A percentile compares a stretch with the other conserved stretches of the same genome.
Evolutionary conservation across 1,140 invertebrate species (phyloP).

Genomic region (Trichonephila inaurata): DNA sequence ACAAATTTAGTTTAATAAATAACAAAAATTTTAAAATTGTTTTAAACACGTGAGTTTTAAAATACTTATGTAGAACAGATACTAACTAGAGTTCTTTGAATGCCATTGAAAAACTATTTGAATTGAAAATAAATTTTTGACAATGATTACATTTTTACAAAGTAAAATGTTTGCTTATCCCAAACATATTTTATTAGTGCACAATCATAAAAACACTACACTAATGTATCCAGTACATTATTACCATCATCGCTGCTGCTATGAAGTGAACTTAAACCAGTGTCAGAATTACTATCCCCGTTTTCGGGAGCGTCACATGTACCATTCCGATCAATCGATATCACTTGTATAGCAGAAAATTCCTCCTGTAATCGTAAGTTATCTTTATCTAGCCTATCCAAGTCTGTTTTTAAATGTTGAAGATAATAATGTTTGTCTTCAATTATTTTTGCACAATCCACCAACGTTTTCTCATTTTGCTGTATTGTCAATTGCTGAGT

Average conservation of each 20-base stretch:
- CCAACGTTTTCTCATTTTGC: conserved; percentile 84
- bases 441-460: conserved; percentile 85
- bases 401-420: conserved; percentile 85
- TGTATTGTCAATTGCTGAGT: conserved; percentile 85
- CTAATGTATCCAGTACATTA: conserved; percentile 82
- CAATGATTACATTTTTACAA: no score
- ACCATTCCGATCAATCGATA: conserved; percentile 35
- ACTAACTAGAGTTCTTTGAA: no score
- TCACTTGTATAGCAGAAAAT: conserved; percentile 71
- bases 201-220: conserved; percentile 77
- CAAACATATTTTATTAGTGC: no score
- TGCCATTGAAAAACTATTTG: no score
- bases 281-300: conserved; percentile 84
- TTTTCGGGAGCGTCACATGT: conserved; percentile 78
- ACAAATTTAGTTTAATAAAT: no score
- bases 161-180: no score
- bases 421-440: conserved; percentile 85
- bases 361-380: conserved; percentile 66
- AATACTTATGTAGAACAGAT: no score
- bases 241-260: conserved; percentile 82
- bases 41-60: no score
- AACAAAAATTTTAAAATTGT: no score
- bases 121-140: no score
- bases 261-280: conserved; percentile 83
- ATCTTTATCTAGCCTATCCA: conserved; percentile 85